These are phyloP conservation scores for Procavia capensis DNA, from an alignment of 2,113 vertebrate species.

Conservation along the genomic window DNA sequence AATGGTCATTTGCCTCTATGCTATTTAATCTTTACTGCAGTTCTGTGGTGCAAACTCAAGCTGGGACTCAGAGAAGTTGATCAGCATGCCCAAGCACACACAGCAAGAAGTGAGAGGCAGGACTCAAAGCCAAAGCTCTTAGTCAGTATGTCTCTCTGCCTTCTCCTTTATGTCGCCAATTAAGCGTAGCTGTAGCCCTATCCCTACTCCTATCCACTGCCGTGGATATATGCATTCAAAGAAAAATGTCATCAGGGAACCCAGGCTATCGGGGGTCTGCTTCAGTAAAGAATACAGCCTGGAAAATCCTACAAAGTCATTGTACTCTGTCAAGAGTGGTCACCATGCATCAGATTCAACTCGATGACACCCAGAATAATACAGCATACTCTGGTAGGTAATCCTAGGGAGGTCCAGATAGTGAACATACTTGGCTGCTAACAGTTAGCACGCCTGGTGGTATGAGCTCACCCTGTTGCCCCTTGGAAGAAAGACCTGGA, in stretches of 20 bases:
- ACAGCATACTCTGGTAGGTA: not conserved
- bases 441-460: not conserved
- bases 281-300: not conserved
- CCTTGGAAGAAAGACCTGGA: not conserved
- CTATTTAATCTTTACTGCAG: constrained; percentile 11
- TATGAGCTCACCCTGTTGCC: not conserved
- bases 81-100: not conserved
- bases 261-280: not conserved
- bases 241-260: not conserved
- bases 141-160: not conserved
- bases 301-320: no score
- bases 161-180: not conserved
- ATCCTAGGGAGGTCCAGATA: not conserved
- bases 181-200: not conserved
- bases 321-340: no score
- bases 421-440: not conserved
- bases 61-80: constrained; percentile 12
- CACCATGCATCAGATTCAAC: no score
- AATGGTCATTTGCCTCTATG: not conserved
- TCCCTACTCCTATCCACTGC: not conserved
- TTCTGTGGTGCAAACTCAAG: not conserved
- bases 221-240: not conserved
- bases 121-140: not conserved
- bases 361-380: no score
- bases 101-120: not conserved